Evolutionary conservation across 2,797 vertebrate species (phyloP).

Genomic region (Cyclura pinguis): DNA sequence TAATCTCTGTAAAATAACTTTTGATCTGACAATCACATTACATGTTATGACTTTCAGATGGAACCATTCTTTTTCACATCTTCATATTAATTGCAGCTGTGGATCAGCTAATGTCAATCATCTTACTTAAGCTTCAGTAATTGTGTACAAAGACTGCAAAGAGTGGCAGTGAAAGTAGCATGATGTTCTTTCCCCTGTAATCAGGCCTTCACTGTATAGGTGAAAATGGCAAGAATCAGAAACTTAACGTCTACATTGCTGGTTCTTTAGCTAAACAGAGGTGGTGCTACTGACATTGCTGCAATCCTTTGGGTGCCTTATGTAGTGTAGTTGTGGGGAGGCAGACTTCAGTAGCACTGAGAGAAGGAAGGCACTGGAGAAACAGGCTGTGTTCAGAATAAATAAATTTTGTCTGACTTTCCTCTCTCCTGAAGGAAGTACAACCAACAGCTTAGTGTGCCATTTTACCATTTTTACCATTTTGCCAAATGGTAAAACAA

Average conservation of each 20-base stretch:
- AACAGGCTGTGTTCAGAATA: too few relatives aligned
- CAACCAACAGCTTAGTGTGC: too few relatives aligned
- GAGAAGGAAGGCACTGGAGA: too few relatives aligned
- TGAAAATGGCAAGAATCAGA: neutral
- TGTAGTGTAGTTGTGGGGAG: too few relatives aligned
- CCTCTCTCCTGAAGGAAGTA: too few relatives aligned
- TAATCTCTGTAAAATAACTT: neutral
- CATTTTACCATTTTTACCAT: neutral
- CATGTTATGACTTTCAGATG: neutral
- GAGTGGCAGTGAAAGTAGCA: too few relatives aligned
- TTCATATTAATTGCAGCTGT: neutral
- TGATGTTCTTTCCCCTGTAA: neutral
- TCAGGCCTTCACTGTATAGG: too few relatives aligned
- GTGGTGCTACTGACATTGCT: neutral
- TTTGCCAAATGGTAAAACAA: neutral
- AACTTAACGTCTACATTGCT: neutral
- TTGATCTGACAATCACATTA: neutral
- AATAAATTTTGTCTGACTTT: too few relatives aligned
- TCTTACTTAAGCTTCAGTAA: neutral
- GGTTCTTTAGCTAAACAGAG: neutral
- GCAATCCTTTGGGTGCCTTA: too few relatives aligned
- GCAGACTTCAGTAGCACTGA: too few relatives aligned
- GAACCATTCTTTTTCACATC: neutral
- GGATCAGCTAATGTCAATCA: neutral
- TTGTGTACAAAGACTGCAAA: too few relatives aligned